These are phyloP conservation scores for Lerema accius DNA, from an alignment of 1,140 invertebrate species.

Conservation along the genomic window DNA sequence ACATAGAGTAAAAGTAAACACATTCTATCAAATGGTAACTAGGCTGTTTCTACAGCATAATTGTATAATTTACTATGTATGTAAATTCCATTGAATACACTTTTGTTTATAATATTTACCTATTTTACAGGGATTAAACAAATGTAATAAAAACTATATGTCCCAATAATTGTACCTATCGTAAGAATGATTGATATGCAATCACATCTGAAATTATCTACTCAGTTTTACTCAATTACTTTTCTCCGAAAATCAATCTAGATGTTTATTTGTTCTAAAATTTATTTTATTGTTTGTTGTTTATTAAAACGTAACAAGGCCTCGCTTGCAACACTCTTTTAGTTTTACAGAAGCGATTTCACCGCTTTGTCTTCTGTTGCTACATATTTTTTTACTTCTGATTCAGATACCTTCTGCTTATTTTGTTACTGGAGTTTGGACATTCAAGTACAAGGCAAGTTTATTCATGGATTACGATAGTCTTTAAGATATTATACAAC, in stretches of 20 bases:
- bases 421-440: conserved; percentile 2
- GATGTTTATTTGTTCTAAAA: neutral
- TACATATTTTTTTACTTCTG: conserved; percentile 3
- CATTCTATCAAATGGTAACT: no score
- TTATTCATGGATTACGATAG: neutral
- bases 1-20: no score
- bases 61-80: no score
- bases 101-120: no score
- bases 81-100: no score
- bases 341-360: conserved; percentile 2
- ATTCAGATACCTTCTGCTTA: neutral
- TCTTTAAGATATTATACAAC: neutral
- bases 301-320: conserved; percentile 3
- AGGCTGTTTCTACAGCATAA: no score
- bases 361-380: conserved; percentile 8
- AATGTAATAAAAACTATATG: no score
- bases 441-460: conserved; percentile 12
- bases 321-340: conserved; percentile 5
- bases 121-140: no score
- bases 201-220: no score
- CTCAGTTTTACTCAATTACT: conserved; percentile 10
- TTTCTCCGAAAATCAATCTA: neutral
- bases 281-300: conserved; percentile 3
- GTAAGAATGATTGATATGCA: no score
- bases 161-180: no score